Percentiles rank a stretch among this genome's conserved stretches.
Conservation (phyloP, 2,888 invertebrate genomes). For the Pilophorus perplexus region DNA sequence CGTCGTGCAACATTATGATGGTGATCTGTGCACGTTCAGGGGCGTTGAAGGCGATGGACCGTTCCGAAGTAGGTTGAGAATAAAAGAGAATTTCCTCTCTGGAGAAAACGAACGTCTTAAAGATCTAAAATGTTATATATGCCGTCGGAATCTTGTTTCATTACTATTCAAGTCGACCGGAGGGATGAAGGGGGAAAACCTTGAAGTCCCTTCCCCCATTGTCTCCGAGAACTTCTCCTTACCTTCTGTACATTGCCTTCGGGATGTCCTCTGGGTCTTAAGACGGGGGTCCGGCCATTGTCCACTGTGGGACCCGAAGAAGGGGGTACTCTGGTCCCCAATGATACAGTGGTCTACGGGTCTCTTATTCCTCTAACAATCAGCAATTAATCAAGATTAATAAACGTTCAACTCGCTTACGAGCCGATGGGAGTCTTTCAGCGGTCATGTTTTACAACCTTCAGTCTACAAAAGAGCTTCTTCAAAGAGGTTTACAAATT, state of each 20-base stretch:
- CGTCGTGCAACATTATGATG: too few species aligned
- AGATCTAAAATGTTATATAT: constrained; percentile 30
- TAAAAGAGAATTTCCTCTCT: too few species aligned
- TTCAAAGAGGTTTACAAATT: too few species aligned
- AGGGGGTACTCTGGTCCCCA: constrained; percentile 3
- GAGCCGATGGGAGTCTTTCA: too few species aligned
- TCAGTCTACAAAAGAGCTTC: too few species aligned
- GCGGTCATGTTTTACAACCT: too few species aligned
- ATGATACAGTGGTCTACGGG: constrained; percentile 24
- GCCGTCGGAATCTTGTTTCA: constrained; percentile 29
- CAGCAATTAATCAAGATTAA: constrained; percentile 32
- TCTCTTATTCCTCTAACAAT: constrained; percentile 17
- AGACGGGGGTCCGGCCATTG: constrained; percentile 16
- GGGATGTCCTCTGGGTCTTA: constrained; percentile 8
- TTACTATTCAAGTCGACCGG: constrained; percentile 22
- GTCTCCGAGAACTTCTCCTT: constrained; percentile 17
- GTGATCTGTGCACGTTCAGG: too few species aligned
- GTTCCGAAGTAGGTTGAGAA: too few species aligned
- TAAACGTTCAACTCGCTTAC: not conserved
- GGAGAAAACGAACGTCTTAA: constrained; percentile 6
- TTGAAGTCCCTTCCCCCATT: constrained; percentile 13
- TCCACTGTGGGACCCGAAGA: constrained; percentile 2
- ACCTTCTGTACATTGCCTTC: constrained; percentile 28
- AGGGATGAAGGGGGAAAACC: constrained; percentile 12
- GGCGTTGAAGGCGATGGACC: too few species aligned